Base-by-base conservation (phyloP, 2,797 vertebrate species). In the Rhinella marina region DNA sequence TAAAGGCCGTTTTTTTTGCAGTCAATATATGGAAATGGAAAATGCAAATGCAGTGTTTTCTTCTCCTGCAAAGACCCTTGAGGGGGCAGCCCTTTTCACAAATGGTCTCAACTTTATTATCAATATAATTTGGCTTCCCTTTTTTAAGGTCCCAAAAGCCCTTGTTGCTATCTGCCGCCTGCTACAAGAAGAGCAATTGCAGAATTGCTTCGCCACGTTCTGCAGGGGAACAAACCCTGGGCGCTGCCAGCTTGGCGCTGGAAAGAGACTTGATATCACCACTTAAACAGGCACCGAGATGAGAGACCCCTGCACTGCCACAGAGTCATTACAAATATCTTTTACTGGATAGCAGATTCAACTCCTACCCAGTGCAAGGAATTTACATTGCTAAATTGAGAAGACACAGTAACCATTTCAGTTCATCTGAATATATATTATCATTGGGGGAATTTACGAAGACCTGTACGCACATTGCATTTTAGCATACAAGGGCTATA, bases 21-120 rank as follows among this genome's bases (percentile, higher is more conserved):
- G 95, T 96, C 94, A 95, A 96, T 96, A 96, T 94, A 96, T 95
- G 95, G 95, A 96, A 95, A 96, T 96, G 94, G 94, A 94, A 96
- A 96, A 96, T 96, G 95, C 94, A 96, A 96, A 96, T 96, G 95
- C 94, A 25, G 94, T 95, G 95, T 95, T 96, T 95, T 95, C 95
- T 95, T 94, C 94, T 94, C 94, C 94, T 95, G 93, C 81, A 93
- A 94, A 95, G 66, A 92, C 95, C 95, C 95, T 91, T 88, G 95
- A 96, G 95, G 93, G 19, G 92, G 93, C 93, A 94, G 94, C 93
- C 93, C 94, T 94, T 88, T 86, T 85, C 94, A 94, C 95, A 95
- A 92, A 93, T 92, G 93, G 94, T 95, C 94, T 93, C 95, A 95
- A 95, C 95, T 95, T 95, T 96, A 95, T 95, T 95, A 96, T 96